A percentile compares a stretch with the other conserved stretches of the same genome.
Conservation (phyloP, 2,888 invertebrate species). For the Ochropleura leucogaster region DNA sequence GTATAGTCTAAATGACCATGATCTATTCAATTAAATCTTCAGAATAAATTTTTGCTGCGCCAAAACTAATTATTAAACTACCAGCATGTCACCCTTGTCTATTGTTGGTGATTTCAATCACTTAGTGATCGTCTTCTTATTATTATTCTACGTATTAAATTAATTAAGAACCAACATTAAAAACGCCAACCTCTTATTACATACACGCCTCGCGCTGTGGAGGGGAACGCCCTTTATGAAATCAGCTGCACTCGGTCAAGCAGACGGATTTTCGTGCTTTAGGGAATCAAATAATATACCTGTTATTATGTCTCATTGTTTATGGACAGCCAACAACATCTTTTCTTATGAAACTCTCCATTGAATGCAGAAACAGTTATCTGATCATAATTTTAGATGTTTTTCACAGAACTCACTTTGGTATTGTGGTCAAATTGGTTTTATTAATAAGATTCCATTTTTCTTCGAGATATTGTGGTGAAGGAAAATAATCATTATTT, state of each 20-base stretch:
- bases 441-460: conserved; percentile 4
- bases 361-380: conserved; percentile 51
- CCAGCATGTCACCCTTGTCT: too few species aligned
- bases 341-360: conserved; percentile 43
- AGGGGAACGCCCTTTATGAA: conserved; percentile 89
- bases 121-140: background rate
- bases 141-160: background rate
- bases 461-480: background rate
- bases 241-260: conserved; percentile 85
- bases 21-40: too few species aligned
- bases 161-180: background rate
- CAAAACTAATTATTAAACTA: background rate
- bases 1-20: too few species aligned
- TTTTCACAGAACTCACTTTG: conserved; percentile 11
- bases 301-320: conserved; percentile 74
- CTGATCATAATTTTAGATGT: conserved; percentile 26
- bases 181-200: conserved; percentile 70
- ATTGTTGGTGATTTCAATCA: background rate
- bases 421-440: conserved; percentile 20
- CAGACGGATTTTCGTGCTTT: conserved; percentile 80
- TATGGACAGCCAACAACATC: conserved; percentile 65
- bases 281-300: conserved; percentile 78
- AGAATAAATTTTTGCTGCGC: background rate
- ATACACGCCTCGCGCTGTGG: conserved; percentile 71
- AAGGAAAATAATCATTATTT: background rate